Evolutionary conservation across 2,797 vertebrate species (phyloP), one percentile per base, ranked within the genome.

Genomic region (Gallirallus australis): DNA sequence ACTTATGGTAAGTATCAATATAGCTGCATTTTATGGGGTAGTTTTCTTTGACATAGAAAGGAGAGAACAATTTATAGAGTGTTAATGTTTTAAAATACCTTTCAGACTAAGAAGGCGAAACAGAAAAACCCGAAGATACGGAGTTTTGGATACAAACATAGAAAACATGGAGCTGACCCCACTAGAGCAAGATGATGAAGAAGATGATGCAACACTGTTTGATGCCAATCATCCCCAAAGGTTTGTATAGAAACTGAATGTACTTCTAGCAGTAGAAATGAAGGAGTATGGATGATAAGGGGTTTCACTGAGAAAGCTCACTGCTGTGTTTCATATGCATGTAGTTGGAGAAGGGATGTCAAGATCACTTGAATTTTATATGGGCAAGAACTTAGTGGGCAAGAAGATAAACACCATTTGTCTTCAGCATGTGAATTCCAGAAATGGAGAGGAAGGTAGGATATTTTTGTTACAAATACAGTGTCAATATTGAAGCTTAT

Each of bases 81-180:
- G 33, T 54, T 59, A 54, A 56, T 72, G 8, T 91, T 83, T 86
- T 66, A 68, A 91, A 94, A 92, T 93, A n/a, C 50, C 2, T 97
- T 98, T 94, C 91, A 98, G 98, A 52, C 96, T 98, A 90, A 97
- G 98, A 96, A 97, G 97, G 92, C 97, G 93, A 95, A 98, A 97
- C 89, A 98, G 97, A 72, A 98, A 98, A 94, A 98, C 98, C 0
- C 96, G 98, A 73, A 96, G 96, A 64, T 98, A 98, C 0, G 98
- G 98, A 42, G 98, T 98, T 95, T 94, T 98, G 97, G 98, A 98
- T 68, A 98, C 97, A 18, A 98, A 98, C 93, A 96, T 98, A 97
- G 98, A 98, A 96, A 98, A 98, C 84, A 98, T 98, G 98, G 98
- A 98, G 53, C 86, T 98, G 93, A 98, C 98, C 8, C 98, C 98